A percentile compares a stretch with the other conserved stretches of the same genome.
Evolutionary conservation across 2,797 vertebrate genomes (phyloP).

Genomic region (Protosalanx chinensis): DNA sequence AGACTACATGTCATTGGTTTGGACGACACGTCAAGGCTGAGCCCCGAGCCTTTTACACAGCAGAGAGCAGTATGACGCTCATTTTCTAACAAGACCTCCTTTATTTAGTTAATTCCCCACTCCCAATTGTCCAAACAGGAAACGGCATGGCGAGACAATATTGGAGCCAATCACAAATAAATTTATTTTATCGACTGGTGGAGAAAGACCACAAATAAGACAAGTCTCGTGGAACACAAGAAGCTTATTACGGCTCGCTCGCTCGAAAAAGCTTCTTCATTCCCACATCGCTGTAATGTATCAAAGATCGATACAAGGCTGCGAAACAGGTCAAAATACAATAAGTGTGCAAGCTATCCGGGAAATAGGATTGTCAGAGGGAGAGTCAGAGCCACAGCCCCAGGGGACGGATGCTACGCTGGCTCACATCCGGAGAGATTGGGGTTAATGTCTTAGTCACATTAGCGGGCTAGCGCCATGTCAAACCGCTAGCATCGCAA

Average conservation of each 20-base stretch:
- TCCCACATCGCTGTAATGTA: constrained; percentile 57
- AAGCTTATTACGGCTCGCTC: constrained; percentile 48
- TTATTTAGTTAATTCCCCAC: constrained; percentile 44
- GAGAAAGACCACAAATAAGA: constrained; percentile 24
- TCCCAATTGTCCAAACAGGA: constrained; percentile 33
- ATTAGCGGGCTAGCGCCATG: constrained; percentile 54
- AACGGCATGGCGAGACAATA: constrained; percentile 38
- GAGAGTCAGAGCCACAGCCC: constrained; percentile 54
- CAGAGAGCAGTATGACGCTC: constrained; percentile 18
- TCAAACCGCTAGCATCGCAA: constrained; percentile 52
- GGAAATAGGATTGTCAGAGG: constrained; percentile 72
- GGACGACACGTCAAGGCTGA: constrained; percentile 19
- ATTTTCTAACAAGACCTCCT: constrained; percentile 31
- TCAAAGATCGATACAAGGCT: constrained; percentile 68
- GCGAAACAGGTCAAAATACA: constrained; percentile 71
- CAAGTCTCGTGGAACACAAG: constrained; percentile 42
- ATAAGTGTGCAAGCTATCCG: constrained; percentile 70
- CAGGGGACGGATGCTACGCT: constrained; percentile 50
- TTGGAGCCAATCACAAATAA: constrained; percentile 32
- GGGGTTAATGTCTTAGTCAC: constrained; percentile 71
- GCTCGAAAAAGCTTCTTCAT: constrained; percentile 51
- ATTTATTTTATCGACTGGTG: constrained; percentile 40
- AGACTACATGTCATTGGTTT: constrained; percentile 1
- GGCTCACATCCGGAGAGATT: constrained; percentile 51
- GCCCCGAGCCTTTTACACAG: neutral